Percentiles rank a stretch among this genome's conserved stretches.
These are phyloP conservation scores for Bimastos eiseni DNA, from an alignment of 2,888 invertebrate genomes.

Conservation along the genomic window DNA sequence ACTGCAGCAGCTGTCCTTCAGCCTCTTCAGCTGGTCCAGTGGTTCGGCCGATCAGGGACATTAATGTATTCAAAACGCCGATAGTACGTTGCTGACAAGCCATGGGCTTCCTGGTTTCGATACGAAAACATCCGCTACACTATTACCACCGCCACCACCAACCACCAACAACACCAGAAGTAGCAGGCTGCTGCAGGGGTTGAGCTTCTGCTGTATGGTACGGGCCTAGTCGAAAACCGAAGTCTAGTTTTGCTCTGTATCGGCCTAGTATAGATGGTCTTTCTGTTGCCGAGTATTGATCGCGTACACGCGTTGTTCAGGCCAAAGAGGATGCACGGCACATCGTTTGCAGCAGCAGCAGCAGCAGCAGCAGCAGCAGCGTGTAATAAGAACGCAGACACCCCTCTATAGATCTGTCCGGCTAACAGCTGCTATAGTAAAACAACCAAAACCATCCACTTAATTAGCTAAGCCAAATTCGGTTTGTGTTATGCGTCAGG, in stretches of 20 bases:
- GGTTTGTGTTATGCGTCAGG: not conserved
- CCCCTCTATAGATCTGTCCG: not conserved
- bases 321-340: not conserved
- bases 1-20: not conserved
- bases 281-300: not conserved
- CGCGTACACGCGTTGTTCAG: not conserved
- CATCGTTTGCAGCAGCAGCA: not conserved
- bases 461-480: not conserved
- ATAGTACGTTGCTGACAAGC: not conserved
- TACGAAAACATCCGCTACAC: not conserved
- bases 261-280: not conserved
- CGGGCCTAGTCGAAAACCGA: not conserved
- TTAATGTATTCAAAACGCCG: slow-evolving; percentile 4
- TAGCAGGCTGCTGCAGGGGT: not conserved
- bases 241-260: not conserved
- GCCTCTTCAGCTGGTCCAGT: not conserved
- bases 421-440: not conserved
- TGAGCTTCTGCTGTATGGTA: not conserved
- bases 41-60: not conserved
- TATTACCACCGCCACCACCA: not conserved
- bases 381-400: not conserved
- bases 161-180: not conserved
- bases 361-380: too few species aligned
- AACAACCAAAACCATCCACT: not conserved
- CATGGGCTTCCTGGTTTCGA: slow-evolving; percentile 1